Percentiles rank a stretch among this genome's conserved stretches.
Evolutionary conservation across 1,140 invertebrate genomes (phyloP).

Genomic region (Drosophila orosa): DNA sequence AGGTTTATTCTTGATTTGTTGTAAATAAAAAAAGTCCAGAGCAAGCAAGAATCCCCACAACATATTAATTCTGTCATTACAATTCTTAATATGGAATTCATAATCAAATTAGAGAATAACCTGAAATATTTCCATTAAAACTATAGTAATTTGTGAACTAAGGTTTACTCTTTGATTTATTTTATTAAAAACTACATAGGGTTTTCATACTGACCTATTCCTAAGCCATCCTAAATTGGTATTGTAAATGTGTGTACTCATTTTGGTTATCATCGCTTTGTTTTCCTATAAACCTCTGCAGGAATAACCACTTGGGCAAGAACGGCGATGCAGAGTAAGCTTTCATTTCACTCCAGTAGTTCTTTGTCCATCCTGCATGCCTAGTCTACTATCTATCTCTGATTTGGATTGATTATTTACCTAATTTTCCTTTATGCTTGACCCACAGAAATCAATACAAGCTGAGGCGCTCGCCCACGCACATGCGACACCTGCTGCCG

Average conservation of each 20-base stretch:
- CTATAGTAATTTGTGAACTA: too few species aligned
- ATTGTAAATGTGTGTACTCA: conserved; percentile 22
- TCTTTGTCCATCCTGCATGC: conserved; percentile 3
- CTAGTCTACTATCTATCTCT: background rate
- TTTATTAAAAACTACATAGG: too few species aligned
- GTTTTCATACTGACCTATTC: background rate
- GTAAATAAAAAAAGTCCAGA: background rate
- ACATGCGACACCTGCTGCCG: conserved; percentile 89
- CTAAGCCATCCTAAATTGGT: background rate
- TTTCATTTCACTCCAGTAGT: conserved; percentile 5
- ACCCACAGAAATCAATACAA: conserved; percentile 86
- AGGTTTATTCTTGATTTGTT: background rate
- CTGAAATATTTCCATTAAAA: too few species aligned
- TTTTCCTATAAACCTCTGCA: conserved; percentile 8
- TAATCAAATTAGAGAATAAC: too few species aligned
- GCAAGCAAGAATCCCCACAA: too few species aligned
- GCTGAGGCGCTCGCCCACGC: conserved; percentile 89
- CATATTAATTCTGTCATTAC: too few species aligned
- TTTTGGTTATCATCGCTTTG: conserved; percentile 12
- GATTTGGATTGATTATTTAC: background rate
- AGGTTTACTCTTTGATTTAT: too few species aligned
- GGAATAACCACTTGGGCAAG: conserved; percentile 32
- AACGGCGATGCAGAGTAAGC: conserved; percentile 52
- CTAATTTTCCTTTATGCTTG: background rate
- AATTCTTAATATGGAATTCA: too few species aligned